Base-by-base conservation (phyloP, 2,888 invertebrate species). In the Bruchidius siliquastri region DNA sequence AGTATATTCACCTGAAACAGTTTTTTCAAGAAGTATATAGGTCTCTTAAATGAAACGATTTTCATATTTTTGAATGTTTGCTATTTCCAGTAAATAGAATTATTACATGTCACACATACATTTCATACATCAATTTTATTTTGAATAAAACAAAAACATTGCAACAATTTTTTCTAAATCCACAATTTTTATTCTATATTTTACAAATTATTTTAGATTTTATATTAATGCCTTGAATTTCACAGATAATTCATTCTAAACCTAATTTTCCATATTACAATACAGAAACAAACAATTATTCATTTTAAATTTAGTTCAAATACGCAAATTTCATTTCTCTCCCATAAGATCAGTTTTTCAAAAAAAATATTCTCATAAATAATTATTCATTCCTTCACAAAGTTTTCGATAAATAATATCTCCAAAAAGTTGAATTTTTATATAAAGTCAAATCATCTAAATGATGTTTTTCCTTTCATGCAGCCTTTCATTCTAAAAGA, bases 91-190 rank as follows among this genome's bases (percentile, higher is more conserved):
- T 84, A 82, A 83, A 81, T 83, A 83, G 83, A 83, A 82, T 84
- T 81, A 81, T 82, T 84, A 84, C 83, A 82, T 83, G 84, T 84
- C 84, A 85, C 84, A 84, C 84, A 84, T 84, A 84, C 81, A 82
- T 76, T 83, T 84, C 84, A 84, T 85, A 85, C 84, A 85, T 83
- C 83, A 82, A 83, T 82, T 84, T 83, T 79, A 80, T 82, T 78
- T 79, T 76, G 76, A 79, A 72, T 72, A 79, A 82, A 81, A 79
- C 22, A 79, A 81, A 83, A 83, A 81, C 81, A 82, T 83, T 81
- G 79, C 81, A 83, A 83, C 83, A 80, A 80, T 81, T 83, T 79
- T 76, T 82, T 79, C 80, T 81, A 81, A 82, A 81, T 80, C 79
- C 83, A 83, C 82, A 83, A 78, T 79, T 79, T 82, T 81, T 80